A percentile compares a stretch with the other conserved stretches of the same genome.
Evolutionary conservation across 2,113 vertebrate species (phyloP).

Genomic region (Pitta sordida): DNA sequence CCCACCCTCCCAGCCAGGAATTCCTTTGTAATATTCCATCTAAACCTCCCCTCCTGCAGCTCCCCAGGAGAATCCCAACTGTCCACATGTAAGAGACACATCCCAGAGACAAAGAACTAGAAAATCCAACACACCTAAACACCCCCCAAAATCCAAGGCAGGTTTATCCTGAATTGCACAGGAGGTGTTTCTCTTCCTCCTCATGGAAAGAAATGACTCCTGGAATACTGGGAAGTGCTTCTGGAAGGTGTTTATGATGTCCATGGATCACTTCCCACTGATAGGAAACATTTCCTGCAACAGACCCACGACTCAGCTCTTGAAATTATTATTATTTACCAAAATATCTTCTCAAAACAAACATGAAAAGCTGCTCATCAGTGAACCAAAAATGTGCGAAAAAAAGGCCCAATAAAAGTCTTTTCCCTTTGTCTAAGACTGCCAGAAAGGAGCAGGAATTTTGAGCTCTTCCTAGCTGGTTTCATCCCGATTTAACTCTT

Average conservation of each 20-base stretch:
- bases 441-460: background rate
- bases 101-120: background rate
- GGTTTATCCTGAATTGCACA: background rate
- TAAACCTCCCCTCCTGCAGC: background rate
- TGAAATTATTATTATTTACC: background rate
- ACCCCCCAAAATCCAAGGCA: background rate
- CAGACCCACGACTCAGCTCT: background rate
- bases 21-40: background rate
- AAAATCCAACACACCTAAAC: background rate
- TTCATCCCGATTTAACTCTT: background rate
- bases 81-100: background rate
- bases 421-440: background rate
- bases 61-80: background rate
- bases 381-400: background rate
- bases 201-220: background rate
- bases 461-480: background rate
- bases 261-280: background rate
- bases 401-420: background rate
- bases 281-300: background rate
- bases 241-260: background rate
- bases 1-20: background rate
- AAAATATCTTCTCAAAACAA: background rate
- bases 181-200: background rate
- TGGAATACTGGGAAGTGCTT: background rate
- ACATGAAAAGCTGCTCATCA: background rate